Evolutionary conservation across 2,113 vertebrate species (phyloP), one percentile per base, ranked within the genome.

Genomic region (Anarhynchus alexandrinus): DNA sequence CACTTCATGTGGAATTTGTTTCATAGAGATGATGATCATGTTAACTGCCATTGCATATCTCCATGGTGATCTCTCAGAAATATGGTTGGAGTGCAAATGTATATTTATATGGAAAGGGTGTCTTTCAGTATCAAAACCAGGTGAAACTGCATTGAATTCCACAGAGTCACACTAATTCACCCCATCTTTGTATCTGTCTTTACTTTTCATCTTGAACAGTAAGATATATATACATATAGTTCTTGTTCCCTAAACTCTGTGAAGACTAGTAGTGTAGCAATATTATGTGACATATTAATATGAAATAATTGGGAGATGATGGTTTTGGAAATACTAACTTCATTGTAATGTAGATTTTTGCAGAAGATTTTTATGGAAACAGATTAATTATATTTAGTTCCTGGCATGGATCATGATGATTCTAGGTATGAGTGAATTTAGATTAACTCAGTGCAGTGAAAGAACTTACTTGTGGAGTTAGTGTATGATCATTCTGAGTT

Each of bases 51-150:
- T 81, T 89, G 66, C 74, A 15, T 88, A 91, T 94, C 92, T 94
- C 90, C 47, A 43, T 69, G 93, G 95, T 91, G 83, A 85, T 94
- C 73, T 96, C 83, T 87, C 86, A 94, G 58, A 85, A 93, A 79
- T 93, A 77, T 45, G 18, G 71, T 76, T 96, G 81, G 72, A 93
- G 54, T 80, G 90, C 71, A 86, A 82, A 91, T 88, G 58, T 86
- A 43, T 90, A 91, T 93, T 95, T 94, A 69, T 87, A 64, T 40
- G 77, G 81, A 95, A 91, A 72, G 5, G 0, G 27, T 73, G 66
- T 67, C 69, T 89, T 94, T 96, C 2, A 0, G 18, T 82, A 72
- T 91, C 57, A 92, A 94, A 94, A 71, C 23, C 65, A 79, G 57
- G 73, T 94, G 78, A 79, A 94, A 82, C 78, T 76, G 64, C 77